Evolutionary conservation across 2,888 invertebrate genomes (phyloP).

Genomic region (Sinelater perroti): DNA sequence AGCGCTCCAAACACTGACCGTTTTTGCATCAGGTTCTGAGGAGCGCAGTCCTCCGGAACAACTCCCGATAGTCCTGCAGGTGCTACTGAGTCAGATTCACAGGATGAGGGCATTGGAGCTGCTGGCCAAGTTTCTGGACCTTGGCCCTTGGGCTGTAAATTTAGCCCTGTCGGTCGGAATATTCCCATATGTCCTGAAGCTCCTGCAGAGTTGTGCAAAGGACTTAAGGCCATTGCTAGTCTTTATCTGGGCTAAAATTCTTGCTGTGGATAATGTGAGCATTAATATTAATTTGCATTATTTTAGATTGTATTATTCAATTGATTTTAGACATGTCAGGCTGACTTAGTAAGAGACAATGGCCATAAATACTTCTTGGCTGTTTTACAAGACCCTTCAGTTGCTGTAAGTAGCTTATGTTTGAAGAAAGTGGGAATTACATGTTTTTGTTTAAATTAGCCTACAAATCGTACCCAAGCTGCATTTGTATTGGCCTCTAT

Average conservation of each 20-base stretch:
- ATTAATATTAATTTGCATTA: neutral
- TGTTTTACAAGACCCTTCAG: conserved; percentile 86
- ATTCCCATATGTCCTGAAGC: conserved; percentile 97
- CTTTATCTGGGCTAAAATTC: conserved; percentile 98
- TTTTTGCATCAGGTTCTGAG: conserved; percentile 71
- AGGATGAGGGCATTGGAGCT: conserved; percentile 93
- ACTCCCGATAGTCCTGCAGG: conserved; percentile 96
- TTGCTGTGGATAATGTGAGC: conserved; percentile 93
- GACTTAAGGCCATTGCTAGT: conserved; percentile 93
- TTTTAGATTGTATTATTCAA: conserved; percentile 5
- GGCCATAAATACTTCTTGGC: conserved; percentile 95
- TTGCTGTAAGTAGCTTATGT: conserved; percentile 82
- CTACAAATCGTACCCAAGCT: conserved; percentile 89
- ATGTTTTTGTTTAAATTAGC: no score
- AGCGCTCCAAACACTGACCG: no score
- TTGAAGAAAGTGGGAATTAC: no score
- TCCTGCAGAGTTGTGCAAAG: conserved; percentile 92
- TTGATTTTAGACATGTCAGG: conserved; percentile 84
- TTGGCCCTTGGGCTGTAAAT: conserved; percentile 96
- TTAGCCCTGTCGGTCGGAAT: conserved; percentile 96
- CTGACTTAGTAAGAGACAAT: conserved; percentile 91
- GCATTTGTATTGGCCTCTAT: conserved; percentile 95
- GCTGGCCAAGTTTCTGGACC: conserved; percentile 91
- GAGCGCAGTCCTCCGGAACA: conserved; percentile 91
- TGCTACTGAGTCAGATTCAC: conserved; percentile 79